Conservation (phyloP, 2,888 invertebrate genomes). For the Masnerella sp. region DNA sequence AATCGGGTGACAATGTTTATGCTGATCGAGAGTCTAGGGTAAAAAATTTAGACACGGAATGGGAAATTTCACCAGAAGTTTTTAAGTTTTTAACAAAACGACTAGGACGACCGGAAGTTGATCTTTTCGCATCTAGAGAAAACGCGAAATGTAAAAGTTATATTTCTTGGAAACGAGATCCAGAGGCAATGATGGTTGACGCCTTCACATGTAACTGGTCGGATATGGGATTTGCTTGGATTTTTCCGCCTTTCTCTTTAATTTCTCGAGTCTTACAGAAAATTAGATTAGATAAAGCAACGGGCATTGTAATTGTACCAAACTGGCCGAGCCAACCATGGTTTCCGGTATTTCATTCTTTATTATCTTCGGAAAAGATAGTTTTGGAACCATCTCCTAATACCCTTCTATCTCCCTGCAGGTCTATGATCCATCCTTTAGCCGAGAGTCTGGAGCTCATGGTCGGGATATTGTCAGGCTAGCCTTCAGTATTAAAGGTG, state of each 20-base stretch:
- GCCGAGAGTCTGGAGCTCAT: conserved; percentile 33
- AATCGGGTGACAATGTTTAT: conserved; percentile 26
- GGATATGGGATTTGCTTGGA: not conserved
- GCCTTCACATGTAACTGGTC: not conserved
- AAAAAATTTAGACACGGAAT: conserved; percentile 26
- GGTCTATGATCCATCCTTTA: conserved; percentile 28
- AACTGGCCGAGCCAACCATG: not conserved
- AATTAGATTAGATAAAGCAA: not conserved
- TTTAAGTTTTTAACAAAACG: not conserved
- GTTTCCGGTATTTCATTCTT: not conserved
- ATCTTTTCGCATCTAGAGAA: not conserved
- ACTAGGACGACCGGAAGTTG: not conserved
- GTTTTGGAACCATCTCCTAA: conserved; percentile 5
- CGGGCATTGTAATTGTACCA: not conserved
- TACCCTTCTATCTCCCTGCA: conserved; percentile 37
- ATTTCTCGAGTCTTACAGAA: not conserved
- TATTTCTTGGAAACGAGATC: not conserved
- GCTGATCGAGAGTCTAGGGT: conserved; percentile 31
- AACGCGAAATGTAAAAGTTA: not conserved
- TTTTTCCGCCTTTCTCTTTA: not conserved
- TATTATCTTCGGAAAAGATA: not conserved
- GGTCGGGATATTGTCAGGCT: conserved; percentile 29
- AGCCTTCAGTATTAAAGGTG: not conserved
- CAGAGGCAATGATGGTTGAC: not conserved
- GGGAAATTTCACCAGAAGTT: conserved; percentile 15